Evolutionary conservation across 2,113 vertebrate genomes (phyloP).

Genomic region (Smithornis capensis): DNA sequence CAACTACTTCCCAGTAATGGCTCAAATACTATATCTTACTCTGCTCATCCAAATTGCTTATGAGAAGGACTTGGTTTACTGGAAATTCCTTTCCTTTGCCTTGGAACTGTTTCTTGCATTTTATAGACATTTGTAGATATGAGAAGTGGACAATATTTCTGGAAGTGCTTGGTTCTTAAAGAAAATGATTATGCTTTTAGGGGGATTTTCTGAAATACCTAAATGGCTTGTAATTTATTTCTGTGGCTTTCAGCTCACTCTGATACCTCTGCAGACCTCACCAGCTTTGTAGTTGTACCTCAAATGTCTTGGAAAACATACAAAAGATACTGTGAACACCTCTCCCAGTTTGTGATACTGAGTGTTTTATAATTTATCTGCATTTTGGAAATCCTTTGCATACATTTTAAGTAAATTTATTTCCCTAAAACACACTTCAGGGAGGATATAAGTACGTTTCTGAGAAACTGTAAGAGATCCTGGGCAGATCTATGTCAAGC

Average conservation of each 20-base stretch:
- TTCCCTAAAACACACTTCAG: background rate
- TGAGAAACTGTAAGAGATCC: background rate
- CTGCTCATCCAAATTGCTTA: background rate
- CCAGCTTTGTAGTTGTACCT: background rate
- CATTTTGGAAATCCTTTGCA: background rate
- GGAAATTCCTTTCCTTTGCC: background rate
- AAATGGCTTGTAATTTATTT: background rate
- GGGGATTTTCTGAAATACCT: background rate
- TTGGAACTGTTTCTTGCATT: background rate
- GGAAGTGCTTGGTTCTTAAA: background rate
- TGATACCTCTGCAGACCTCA: background rate
- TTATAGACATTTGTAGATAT: background rate
- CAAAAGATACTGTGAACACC: background rate
- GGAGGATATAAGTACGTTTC: background rate
- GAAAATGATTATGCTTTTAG: background rate
- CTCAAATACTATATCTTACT: background rate
- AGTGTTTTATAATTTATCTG: background rate
- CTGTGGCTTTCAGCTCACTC: background rate
- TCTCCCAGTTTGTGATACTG: background rate
- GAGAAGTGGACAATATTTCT: background rate
- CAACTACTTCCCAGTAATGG: background rate
- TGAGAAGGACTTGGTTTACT: background rate
- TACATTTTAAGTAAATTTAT: background rate
- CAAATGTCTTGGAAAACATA: background rate
- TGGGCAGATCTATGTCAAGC: background rate